A percentile compares a stretch with the other conserved stretches of the same genome.
Conservation (phyloP, 2,113 vertebrate genomes). For the Hippolais icterina region DNA sequence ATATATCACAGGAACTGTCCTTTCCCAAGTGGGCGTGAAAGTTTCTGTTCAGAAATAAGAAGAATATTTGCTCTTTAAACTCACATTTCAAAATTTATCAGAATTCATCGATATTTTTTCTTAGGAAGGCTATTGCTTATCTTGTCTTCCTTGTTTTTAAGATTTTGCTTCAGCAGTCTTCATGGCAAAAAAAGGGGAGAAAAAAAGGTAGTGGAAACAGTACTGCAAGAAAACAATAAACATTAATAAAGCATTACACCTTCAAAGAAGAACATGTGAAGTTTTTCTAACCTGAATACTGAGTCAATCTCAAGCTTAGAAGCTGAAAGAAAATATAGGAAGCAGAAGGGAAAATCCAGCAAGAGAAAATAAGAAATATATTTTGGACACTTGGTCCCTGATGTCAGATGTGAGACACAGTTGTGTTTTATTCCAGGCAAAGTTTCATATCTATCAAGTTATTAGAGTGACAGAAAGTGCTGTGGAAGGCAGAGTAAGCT, state of each 20-base stretch:
- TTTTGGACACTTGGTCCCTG: background rate
- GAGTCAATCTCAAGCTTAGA: background rate
- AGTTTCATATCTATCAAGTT: background rate
- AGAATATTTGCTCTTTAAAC: background rate
- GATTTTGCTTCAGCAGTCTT: background rate
- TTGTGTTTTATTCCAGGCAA: background rate
- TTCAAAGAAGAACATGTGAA: constrained; percentile 50
- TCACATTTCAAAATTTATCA: background rate
- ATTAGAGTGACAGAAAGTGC: background rate
- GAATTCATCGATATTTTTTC: background rate
- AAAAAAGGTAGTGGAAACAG: background rate
- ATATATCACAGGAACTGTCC: background rate
- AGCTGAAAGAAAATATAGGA: constrained; percentile 6
- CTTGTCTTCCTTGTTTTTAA: constrained; percentile 14
- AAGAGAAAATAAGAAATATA: background rate
- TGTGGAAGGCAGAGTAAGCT: background rate
- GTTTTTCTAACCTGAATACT: constrained; percentile 49
- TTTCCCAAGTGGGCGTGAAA: background rate
- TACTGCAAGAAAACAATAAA: constrained; percentile 44
- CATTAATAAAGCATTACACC: constrained; percentile 66
- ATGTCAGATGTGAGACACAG: background rate
- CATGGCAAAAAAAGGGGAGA: background rate
- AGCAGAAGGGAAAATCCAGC: background rate
- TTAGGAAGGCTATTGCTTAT: background rate
- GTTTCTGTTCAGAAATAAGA: background rate